Percentiles rank a stretch among this genome's conserved stretches.
phyloP scores from a whole-genome alignment of 2,888 invertebrate species.

The Osedax fenrisi region DNA sequence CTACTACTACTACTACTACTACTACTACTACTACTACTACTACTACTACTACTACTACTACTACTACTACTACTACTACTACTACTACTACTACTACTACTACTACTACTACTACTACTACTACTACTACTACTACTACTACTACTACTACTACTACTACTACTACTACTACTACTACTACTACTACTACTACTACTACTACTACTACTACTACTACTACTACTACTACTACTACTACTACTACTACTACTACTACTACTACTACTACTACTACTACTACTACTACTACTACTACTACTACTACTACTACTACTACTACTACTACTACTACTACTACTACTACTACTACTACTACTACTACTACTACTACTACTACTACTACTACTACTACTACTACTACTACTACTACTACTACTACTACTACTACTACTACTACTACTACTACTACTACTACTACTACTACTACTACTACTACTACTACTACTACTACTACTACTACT shows the following conservation, averaged over 20 bases:
- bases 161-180: slow-evolving; percentile 6
- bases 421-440: too few relatives aligned
- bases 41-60: slow-evolving; percentile 19
- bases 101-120: slow-evolving; percentile 13
- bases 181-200: slow-evolving; percentile 16
- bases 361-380: slow-evolving; percentile 2
- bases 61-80: slow-evolving; percentile 6
- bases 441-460: too few relatives aligned
- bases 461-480: too few relatives aligned
- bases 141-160: slow-evolving; percentile 5
- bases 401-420: not conserved
- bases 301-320: not conserved
- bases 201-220: slow-evolving; percentile 8
- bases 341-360: not conserved
- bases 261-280: not conserved
- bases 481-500: too few relatives aligned
- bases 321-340: not conserved
- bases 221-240: slow-evolving; percentile 8
- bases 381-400: not conserved
- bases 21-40: slow-evolving; percentile 9
- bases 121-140: slow-evolving; percentile 18
- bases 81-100: slow-evolving; percentile 6
- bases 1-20: slow-evolving; percentile 12
- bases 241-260: slow-evolving; percentile 4
- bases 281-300: not conserved